Evolutionary conservation across 2,888 invertebrate genomes (phyloP), one percentile per base, ranked within the genome.

Genomic region (Elegia similella): DNA sequence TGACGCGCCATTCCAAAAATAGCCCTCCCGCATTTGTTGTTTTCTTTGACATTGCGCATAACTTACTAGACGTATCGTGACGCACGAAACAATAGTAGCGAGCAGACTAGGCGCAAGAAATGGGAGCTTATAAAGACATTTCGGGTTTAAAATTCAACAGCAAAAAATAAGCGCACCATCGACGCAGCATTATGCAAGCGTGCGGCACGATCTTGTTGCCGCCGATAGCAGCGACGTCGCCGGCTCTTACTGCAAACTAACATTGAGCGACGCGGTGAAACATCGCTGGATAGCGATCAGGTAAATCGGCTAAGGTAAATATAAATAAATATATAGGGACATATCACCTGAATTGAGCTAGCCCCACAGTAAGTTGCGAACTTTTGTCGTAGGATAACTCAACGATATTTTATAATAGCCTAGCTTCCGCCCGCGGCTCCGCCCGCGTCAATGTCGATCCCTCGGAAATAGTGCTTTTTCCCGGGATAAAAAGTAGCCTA

Each of bases 81-180:
- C 32, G 16, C 32, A 50, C 32, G 15, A 34, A 34, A 60, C 58
- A 61, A 61, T 78, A 73, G 81, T 83, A 84, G 68, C 67, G 70
- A 73, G 59, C 59, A 62, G 68, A 64, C 59, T 64, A 74, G 71
- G 78, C 78, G 75, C 78, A 84, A 82, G 80, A 82, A 84, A 76
- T 80, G 64, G 72, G 77, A 78, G 77, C 73, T 78, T 84, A 84
- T 84, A 82, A 78, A 85, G 86, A 85, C 84, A 87, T 85, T 85
- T 88, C 82, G 78, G 82, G 76, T 86, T 88, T 88, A 80, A 87
- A 87, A 88, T 86, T 86, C 83, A 82, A 81, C 85, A 79, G 82
- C 83, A 89, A 90, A 89, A 91, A 91, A 89, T 88, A 85, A 86
- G 86, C 82, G 80, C 82, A 65, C 76, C 72, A 77, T 29, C 78